A percentile compares a stretch with the other conserved stretches of the same genome.
Conservation (phyloP, 2,797 vertebrate species). For the Triplophysa bombifrons region DNA sequence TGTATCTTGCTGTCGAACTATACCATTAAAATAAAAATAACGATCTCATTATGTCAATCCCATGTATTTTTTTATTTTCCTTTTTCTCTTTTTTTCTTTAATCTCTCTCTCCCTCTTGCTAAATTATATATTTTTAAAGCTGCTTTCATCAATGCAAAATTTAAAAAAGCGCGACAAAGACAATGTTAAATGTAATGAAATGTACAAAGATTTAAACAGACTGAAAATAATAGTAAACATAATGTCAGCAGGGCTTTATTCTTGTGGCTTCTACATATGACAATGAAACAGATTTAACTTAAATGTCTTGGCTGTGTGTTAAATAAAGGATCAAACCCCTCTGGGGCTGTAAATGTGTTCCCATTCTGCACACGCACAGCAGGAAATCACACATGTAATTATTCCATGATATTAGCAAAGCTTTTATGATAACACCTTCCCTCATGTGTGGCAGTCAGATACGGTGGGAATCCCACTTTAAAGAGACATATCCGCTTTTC, state of each 20-base stretch:
- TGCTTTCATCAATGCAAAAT: too few relatives aligned
- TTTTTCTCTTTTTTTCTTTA: too few relatives aligned
- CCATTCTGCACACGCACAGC: slow-evolving; percentile 1
- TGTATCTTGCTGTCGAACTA: too few relatives aligned
- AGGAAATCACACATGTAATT: slow-evolving; percentile 29
- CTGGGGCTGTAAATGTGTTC: slow-evolving; percentile 18
- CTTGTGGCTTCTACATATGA: neutral
- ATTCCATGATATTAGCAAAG: slow-evolving; percentile 18
- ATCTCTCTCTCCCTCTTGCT: too few relatives aligned
- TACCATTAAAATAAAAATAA: too few relatives aligned
- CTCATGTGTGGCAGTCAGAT: slow-evolving; percentile 13
- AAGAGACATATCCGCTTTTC: too few relatives aligned
- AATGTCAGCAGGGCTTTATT: neutral
- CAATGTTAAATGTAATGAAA: too few relatives aligned
- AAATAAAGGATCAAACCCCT: slow-evolving; percentile 43
- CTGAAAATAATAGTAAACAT: neutral
- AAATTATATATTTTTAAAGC: too few relatives aligned
- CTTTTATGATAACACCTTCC: slow-evolving; percentile 1
- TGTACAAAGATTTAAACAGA: neutral
- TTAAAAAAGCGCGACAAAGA: too few relatives aligned
- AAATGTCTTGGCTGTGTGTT: slow-evolving; percentile 43
- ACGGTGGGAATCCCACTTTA: neutral
- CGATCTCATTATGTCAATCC: too few relatives aligned
- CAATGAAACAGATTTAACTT: neutral
- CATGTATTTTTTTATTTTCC: too few relatives aligned